Conservation (phyloP, 1,140 invertebrate species). For the Brachionus asplanchnoidis region DNA sequence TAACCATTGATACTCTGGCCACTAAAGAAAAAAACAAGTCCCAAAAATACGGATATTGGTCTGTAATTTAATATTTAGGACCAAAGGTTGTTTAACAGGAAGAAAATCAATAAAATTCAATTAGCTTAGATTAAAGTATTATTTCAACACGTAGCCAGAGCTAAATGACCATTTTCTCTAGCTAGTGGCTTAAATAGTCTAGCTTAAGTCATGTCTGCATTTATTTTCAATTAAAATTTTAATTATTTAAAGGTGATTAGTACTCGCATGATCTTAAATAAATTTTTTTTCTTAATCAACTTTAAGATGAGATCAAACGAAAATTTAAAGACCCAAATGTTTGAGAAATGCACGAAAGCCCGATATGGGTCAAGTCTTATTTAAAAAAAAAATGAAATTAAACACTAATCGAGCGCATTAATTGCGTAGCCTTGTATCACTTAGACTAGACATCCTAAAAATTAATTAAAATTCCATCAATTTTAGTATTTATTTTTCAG, state of each 20-base stretch:
- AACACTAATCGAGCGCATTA: background rate
- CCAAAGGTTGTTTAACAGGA: background rate
- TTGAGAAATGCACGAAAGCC: background rate
- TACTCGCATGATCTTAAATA: background rate
- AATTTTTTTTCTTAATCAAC: background rate
- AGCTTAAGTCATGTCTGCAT: background rate
- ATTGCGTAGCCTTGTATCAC: background rate
- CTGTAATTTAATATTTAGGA: background rate
- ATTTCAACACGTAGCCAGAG: background rate
- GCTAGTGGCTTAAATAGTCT: background rate
- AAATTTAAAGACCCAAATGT: background rate
- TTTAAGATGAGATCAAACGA: background rate
- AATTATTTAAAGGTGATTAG: slow-evolving; percentile 4
- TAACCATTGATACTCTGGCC: background rate
- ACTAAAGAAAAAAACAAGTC: background rate
- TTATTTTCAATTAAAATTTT: slow-evolving; percentile 7
- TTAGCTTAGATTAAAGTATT: background rate
- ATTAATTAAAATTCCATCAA: background rate
- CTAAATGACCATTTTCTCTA: background rate
- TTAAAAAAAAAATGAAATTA: background rate
- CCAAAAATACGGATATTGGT: background rate
- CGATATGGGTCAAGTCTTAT: background rate
- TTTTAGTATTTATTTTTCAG: background rate
- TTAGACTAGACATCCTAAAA: background rate
- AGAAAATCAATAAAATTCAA: background rate